Evolutionary conservation across 2,888 invertebrate species (phyloP), one percentile per base, ranked within the genome.

Genomic region (Mystacides longicornis): DNA sequence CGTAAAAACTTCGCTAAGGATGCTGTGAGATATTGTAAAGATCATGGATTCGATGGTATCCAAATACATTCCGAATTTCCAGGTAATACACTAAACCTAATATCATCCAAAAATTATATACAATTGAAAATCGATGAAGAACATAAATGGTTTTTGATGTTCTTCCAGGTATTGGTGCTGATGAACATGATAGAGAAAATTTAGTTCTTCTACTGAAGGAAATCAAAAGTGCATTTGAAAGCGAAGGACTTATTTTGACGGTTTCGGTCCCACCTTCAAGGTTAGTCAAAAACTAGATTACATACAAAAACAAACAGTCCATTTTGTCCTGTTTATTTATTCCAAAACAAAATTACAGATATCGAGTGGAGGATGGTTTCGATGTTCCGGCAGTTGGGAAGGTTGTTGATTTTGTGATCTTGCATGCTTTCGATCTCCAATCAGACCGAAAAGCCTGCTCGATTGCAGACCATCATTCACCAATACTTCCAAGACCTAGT

Each of bases 1-100:
- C 69, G 82, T 23, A 72, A 76, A 49, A 75, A 75, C 62, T 86
- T 88, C 65, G 80, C 84, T 16, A 73, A 78, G 33, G 85, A 87
- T 42, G 79, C 84, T 0, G 67, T 87, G 1, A 71, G 72, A 45
- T 86, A 87, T 64, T 67, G 89, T 49, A 77, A 80, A 55, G 77
- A 81, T 55, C 80, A 87, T 63, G 80, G 82, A 55, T 90, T 93
- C 65, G 91, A 93, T 67, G 93, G 93, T 0, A 71, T 91, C 11
- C 90, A 91, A 65, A 73, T 92, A 3, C 86, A 91, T 64, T 91
- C 87, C 86, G 81, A 85, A 60, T 87, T 86, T 67, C 84, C 87
- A 63, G 82, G 77, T 76, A 68, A 56, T 63, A 49, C 2, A 3
- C 18, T 11, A 43, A 14, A 16, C 14, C n/a, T n/a, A n/a, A n/a